Percentiles rank a stretch among this genome's conserved stretches.
Conservation (phyloP, 2,113 vertebrate species). For the Pachyramphus minor region DNA sequence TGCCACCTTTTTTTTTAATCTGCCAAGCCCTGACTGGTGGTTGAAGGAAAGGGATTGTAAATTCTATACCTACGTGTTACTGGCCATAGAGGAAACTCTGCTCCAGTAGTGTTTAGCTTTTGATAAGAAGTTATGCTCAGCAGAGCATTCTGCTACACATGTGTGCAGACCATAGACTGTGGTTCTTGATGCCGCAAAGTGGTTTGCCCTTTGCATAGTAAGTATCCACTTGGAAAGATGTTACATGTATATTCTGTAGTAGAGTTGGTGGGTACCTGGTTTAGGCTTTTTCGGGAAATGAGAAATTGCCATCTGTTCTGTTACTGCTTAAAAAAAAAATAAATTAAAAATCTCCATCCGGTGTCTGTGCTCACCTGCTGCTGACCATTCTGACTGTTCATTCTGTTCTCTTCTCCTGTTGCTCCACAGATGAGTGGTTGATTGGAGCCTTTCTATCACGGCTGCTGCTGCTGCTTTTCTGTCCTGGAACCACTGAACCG, state of each 20-base stretch:
- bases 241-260: neutral
- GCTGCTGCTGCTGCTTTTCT: neutral
- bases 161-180: neutral
- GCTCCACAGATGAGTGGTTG: neutral
- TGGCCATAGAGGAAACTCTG: neutral
- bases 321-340: neutral
- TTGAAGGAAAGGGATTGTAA: neutral
- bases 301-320: neutral
- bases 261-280: neutral
- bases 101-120: neutral
- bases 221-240: neutral
- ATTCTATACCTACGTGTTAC: neutral
- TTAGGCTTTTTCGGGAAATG: neutral
- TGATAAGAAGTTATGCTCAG: neutral
- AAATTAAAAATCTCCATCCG: neutral
- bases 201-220: neutral
- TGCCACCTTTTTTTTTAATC: neutral
- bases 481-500: neutral
- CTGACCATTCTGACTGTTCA: neutral
- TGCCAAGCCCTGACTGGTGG: neutral
- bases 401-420: neutral
- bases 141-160: neutral
- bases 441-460: neutral
- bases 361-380: neutral
- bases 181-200: neutral